Conservation (phyloP, 2,888 invertebrate genomes). For the Aquatica leii region DNA sequence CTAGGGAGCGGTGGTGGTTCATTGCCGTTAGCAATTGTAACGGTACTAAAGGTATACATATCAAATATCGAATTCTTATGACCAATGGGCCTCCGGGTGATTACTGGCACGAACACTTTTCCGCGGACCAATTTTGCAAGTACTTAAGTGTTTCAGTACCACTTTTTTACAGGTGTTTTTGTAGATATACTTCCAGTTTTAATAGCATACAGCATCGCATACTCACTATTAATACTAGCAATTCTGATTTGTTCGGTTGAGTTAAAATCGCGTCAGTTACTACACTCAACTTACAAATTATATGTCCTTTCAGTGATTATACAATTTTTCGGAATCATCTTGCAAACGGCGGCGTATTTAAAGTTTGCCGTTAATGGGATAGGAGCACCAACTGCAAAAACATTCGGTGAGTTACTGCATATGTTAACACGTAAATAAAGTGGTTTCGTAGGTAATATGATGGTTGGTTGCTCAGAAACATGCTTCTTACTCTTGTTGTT, state of each 20-base stretch:
- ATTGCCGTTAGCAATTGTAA: slow-evolving; percentile 86
- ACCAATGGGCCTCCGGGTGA: slow-evolving; percentile 84
- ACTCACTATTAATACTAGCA: slow-evolving; percentile 75
- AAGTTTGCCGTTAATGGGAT: slow-evolving; percentile 79
- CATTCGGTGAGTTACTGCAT: slow-evolving; percentile 64
- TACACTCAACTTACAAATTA: slow-evolving; percentile 89
- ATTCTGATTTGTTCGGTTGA: slow-evolving; percentile 80
- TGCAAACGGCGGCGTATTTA: slow-evolving; percentile 76
- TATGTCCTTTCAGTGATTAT: slow-evolving; percentile 76
- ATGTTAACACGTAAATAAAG: slow-evolving; percentile 8
- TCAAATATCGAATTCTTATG: slow-evolving; percentile 85
- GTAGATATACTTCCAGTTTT: slow-evolving; percentile 87
- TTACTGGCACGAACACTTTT: slow-evolving; percentile 90
- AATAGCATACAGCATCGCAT: slow-evolving; percentile 76
- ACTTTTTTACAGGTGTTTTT: slow-evolving; percentile 46
- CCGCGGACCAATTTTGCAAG: slow-evolving; percentile 95
- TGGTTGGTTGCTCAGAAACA: slow-evolving; percentile 77
- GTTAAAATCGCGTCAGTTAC: slow-evolving; percentile 78
- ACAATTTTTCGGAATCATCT: slow-evolving; percentile 75
- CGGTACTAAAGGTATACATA: slow-evolving; percentile 74
- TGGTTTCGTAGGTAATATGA: slow-evolving; percentile 69
- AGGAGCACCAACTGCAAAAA: slow-evolving; percentile 63
- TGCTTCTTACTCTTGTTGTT: slow-evolving; percentile 80
- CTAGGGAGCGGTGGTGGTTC: slow-evolving; percentile 94
- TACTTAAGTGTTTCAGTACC: slow-evolving; percentile 41